Base-by-base conservation (phyloP, 2,113 vertebrate species). In the Alaudala cheleensis region DNA sequence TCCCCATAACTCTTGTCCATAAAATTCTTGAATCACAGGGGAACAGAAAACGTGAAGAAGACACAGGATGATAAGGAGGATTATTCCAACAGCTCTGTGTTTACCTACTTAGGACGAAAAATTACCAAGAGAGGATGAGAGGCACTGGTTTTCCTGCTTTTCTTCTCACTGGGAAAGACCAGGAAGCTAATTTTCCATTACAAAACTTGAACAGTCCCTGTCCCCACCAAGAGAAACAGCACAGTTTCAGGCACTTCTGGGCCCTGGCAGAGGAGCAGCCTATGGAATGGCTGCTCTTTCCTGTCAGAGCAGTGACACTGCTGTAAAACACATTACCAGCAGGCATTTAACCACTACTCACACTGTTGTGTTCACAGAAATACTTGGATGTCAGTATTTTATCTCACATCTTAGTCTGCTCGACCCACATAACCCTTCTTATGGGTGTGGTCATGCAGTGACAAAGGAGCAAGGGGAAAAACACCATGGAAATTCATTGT, bases 371-470 rank as follows among this genome's bases (percentile, higher is more conserved):
- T 29, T 29, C 66, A 17, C 51, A 85, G 37, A 53, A 78, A 3
- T 2, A 57, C 9, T 28, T 70, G 60, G 25, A 49, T 21, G 25
- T 9, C 51, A 16, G 8, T 3, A 3, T 42, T 54, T 29, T 6
- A 33, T 4, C 22, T 42, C 44, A 26, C 21, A 39, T 8, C 44
- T 69, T 77, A 22, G 31, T 3, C 81, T 64, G 8, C 47, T 10
- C 18, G 23, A 58, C 23, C 58, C 40, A 45, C 18, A 5, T 0
- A 50, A 44, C 39, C 23, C 29, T 50, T 15, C 29, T 34, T 3
- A 22, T 0, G 14, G 16, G 11, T 26, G 10, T 23, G 39, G 8
- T 11, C 29, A 1, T 7, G 20, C 1, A 0, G 18, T 25, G 33
- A 45, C 39, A 26, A 13, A 44, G 42, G 34, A 72, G 25, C 0